phyloP scores from a whole-genome alignment of 2,797 vertebrate species.

The Tapera naevia region DNA sequence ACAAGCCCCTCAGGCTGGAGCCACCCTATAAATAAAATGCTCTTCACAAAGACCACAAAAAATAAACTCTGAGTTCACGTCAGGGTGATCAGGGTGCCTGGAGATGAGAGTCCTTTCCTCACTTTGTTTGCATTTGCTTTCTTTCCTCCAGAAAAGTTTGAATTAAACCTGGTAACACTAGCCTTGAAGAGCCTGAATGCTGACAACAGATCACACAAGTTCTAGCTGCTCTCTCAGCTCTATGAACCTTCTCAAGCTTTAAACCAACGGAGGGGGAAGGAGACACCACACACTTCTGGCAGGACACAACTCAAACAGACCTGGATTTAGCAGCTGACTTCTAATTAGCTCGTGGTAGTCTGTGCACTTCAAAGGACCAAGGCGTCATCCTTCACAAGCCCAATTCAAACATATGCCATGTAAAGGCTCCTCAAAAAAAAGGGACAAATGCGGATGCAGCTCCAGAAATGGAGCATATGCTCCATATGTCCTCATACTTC shows the following conservation, averaged over 20 bases:
- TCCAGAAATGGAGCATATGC: not conserved
- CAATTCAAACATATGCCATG: accelerated
- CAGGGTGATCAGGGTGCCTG: accelerated
- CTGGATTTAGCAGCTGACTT: not conserved
- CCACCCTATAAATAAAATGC: not conserved
- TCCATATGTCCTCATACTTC: not conserved
- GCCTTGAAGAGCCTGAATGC: not conserved
- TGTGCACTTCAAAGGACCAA: not conserved
- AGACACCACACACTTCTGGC: not conserved
- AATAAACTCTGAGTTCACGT: not conserved
- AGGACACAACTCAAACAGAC: not conserved
- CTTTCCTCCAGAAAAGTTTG: not conserved
- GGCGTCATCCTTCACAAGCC: not conserved
- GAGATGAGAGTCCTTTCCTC: not conserved
- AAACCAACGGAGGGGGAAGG: not conserved
- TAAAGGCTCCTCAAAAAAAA: not conserved
- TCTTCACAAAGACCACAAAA: not conserved
- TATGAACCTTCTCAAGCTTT: not conserved
- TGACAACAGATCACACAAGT: not conserved
- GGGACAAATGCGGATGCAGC: not conserved
- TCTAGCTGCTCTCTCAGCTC: not conserved
- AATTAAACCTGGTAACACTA: not conserved
- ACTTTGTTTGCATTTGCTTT: not conserved
- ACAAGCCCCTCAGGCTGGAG: not conserved
- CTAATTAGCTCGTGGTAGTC: not conserved